Percentiles rank a stretch among this genome's conserved stretches.
phyloP scores from a whole-genome alignment of 2,888 invertebrate genomes.

The Acholoe squamosa region DNA sequence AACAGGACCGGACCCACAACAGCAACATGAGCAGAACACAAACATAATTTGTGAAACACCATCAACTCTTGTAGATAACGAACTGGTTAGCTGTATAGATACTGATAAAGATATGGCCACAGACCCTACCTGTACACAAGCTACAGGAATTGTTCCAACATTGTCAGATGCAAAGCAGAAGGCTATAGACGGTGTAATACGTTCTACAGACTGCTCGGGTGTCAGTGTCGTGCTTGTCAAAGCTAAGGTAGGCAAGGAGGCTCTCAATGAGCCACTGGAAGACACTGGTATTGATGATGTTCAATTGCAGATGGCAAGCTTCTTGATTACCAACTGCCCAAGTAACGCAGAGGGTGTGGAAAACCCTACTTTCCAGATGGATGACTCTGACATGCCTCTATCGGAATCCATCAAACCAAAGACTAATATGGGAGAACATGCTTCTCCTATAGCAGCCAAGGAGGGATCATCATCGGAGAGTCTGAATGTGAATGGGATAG shows the following conservation, averaged over 20 bases:
- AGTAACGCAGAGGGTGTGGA: neutral
- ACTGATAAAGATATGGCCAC: neutral
- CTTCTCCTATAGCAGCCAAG: neutral
- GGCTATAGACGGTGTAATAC: neutral
- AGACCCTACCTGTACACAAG: neutral
- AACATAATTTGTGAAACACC: neutral
- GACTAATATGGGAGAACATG: neutral
- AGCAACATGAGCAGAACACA: neutral
- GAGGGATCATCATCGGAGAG: neutral
- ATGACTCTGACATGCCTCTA: slow-evolving; percentile 19
- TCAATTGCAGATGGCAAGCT: slow-evolving; percentile 7
- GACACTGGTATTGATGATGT: neutral
- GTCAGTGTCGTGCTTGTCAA: slow-evolving; percentile 35
- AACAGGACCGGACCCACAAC: too few relatives aligned
- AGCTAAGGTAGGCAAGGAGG: slow-evolving; percentile 57
- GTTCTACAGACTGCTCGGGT: neutral
- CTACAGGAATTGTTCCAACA: too few relatives aligned
- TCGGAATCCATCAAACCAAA: slow-evolving; percentile 46
- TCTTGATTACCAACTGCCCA: neutral
- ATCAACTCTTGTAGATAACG: neutral
- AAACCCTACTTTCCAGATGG: slow-evolving; percentile 31
- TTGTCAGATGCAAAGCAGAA: neutral
- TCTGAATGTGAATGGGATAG: too few relatives aligned
- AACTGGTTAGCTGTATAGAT: neutral
- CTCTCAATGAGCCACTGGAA: slow-evolving; percentile 55